Evolutionary conservation across 1,140 invertebrate species (phyloP).

Genomic region (Brachionus manjavacas): DNA sequence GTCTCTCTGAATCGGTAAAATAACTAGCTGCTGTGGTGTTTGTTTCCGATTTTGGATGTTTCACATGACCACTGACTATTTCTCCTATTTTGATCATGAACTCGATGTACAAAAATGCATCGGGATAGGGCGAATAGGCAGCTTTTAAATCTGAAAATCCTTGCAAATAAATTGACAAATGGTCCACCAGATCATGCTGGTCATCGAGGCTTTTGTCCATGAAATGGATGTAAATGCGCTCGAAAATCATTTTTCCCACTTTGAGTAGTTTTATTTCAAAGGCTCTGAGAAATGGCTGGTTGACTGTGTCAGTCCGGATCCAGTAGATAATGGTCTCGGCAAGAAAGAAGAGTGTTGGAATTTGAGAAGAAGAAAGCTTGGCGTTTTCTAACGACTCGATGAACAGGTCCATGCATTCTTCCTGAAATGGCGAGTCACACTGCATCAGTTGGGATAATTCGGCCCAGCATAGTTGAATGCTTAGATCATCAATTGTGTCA

Average conservation of each 20-base stretch:
- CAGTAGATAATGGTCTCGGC: slow-evolving; percentile 57
- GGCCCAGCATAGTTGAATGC: slow-evolving; percentile 55
- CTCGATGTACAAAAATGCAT: slow-evolving; percentile 52
- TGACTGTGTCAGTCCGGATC: slow-evolving; percentile 55
- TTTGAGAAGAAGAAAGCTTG: slow-evolving; percentile 51
- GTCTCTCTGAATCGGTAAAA: not conserved
- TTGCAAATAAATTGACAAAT: slow-evolving; percentile 21
- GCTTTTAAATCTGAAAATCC: slow-evolving; percentile 10
- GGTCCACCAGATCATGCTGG: not conserved
- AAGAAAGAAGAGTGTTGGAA: slow-evolving; percentile 56
- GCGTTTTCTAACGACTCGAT: slow-evolving; percentile 50
- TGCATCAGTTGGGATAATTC: slow-evolving; percentile 55
- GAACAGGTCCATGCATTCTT: slow-evolving; percentile 48
- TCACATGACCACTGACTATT: slow-evolving; percentile 48
- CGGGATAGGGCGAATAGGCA: slow-evolving; percentile 55
- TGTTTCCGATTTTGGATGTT: slow-evolving; percentile 44
- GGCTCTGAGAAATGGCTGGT: slow-evolving; percentile 54
- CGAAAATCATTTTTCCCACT: slow-evolving; percentile 45
- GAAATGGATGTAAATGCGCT: slow-evolving; percentile 33
- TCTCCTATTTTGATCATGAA: slow-evolving; percentile 55
- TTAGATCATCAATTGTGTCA: slow-evolving; percentile 47
- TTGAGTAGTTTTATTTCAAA: slow-evolving; percentile 56
- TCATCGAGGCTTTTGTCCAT: not conserved
- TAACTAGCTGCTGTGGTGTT: not conserved
- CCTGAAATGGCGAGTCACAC: slow-evolving; percentile 55